These are phyloP conservation scores for Rhadinocentrus ornatus DNA, from an alignment of 2,797 vertebrate genomes.

Conservation along the genomic window DNA sequence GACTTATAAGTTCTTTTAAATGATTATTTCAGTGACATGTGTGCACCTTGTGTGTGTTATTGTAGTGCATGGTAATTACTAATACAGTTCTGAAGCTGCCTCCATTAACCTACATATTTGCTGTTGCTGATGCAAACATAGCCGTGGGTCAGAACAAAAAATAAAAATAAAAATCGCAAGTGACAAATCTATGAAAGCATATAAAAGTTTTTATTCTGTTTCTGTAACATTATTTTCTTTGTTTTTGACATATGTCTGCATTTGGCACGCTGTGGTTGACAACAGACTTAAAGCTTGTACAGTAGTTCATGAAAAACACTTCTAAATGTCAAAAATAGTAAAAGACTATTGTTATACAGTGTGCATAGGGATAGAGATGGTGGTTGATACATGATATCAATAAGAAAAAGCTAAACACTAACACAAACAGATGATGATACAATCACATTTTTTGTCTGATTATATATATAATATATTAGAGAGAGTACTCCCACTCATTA, in stretches of 20 bases:
- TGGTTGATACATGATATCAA: neutral
- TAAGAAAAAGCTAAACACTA: neutral
- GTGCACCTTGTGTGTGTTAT: conserved; percentile 8
- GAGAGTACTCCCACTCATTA: conserved; percentile 7
- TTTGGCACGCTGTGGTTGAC: neutral
- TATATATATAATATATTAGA: conserved; percentile 16
- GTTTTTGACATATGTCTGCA: neutral
- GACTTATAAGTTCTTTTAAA: conserved; percentile 30
- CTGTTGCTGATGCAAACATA: too few species aligned
- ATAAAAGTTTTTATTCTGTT: neutral
- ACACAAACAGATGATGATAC: neutral
- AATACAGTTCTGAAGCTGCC: conserved; percentile 1
- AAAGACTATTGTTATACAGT: neutral
- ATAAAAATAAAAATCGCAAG: neutral
- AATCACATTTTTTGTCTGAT: neutral
- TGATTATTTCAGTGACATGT: conserved; percentile 24
- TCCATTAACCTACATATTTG: conserved; percentile 14
- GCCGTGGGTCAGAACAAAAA: too few species aligned
- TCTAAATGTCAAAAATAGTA: neutral
- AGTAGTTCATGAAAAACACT: neutral
- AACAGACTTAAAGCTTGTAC: neutral
- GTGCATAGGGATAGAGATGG: neutral
- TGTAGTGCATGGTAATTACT: conserved; percentile 16
- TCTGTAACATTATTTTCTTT: neutral
- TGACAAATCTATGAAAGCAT: neutral